Conservation (phyloP, 1,140 invertebrate species). For the Pseudomyrmex pallidus region DNA sequence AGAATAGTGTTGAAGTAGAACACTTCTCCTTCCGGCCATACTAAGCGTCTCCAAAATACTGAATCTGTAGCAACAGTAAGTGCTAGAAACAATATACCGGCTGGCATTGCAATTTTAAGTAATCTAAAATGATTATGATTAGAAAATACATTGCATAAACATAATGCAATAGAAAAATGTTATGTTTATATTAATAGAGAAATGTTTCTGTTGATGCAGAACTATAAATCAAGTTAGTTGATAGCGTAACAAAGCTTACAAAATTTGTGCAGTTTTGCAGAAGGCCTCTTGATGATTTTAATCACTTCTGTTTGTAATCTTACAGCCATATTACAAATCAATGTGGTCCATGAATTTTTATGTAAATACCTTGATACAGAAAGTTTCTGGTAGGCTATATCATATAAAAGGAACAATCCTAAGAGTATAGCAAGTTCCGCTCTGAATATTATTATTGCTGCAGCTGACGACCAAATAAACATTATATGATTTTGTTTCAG, state of each 20-base stretch:
- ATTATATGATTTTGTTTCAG: conserved; percentile 90
- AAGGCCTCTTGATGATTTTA: conserved; percentile 66
- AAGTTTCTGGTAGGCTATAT: conserved; percentile 87
- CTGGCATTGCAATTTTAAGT: conserved; percentile 90
- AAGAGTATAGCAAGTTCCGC: conserved; percentile 95
- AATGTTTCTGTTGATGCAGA: conserved; percentile 8
- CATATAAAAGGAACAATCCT: conserved; percentile 93
- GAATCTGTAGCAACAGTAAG: conserved; percentile 95
- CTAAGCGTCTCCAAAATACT: conserved; percentile 94
- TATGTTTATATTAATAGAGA: conserved; percentile 27
- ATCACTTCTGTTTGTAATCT: conserved; percentile 71
- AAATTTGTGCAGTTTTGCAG: conserved; percentile 68
- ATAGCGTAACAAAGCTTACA: conserved; percentile 68
- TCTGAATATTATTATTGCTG: conserved; percentile 96
- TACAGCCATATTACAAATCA: conserved; percentile 69
- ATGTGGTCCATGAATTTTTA: conserved; percentile 65
- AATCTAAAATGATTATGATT: conserved; percentile 86
- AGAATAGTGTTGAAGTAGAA: conserved; percentile 97
- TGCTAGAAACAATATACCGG: conserved; percentile 89
- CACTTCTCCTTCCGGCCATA: conserved; percentile 99
- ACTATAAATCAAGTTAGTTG: conserved; percentile 21
- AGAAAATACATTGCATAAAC: conserved; percentile 35
- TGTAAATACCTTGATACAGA: conserved; percentile 83
- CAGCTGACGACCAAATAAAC: conserved; percentile 94
- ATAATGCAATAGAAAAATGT: neutral